These are phyloP conservation scores for Collichthys lucidus DNA, from an alignment of 2,113 vertebrate species.

Conservation along the genomic window DNA sequence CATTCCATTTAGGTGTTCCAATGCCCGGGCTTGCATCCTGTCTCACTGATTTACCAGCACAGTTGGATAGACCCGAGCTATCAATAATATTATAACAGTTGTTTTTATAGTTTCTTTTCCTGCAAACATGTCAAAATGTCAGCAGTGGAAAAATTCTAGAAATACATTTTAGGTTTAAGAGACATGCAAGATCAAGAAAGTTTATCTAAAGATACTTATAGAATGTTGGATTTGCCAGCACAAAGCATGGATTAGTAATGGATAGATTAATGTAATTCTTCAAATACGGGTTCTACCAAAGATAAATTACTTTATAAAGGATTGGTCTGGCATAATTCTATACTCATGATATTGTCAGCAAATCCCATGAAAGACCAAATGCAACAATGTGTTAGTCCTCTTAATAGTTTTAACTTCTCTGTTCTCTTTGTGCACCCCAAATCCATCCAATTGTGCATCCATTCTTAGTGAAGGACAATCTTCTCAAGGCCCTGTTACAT, in stretches of 20 bases:
- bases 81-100: not conserved
- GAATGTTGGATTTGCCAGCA: not conserved
- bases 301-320: not conserved
- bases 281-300: not conserved
- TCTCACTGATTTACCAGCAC: not conserved
- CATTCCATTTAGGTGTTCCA: no score
- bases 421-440: not conserved
- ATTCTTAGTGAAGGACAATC: not conserved
- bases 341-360: not conserved
- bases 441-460: no score
- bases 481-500: not conserved
- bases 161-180: no score
- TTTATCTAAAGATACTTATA: not conserved
- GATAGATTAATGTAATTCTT: not conserved
- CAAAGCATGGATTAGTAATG: not conserved
- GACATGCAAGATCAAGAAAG: constrained; percentile 1
- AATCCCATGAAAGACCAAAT: not conserved
- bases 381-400: no score
- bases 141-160: not conserved
- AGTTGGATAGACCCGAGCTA: constrained; percentile 6
- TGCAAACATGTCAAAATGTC: not conserved
- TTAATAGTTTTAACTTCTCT: no score
- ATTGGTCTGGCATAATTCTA: not conserved
- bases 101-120: no score
- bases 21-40: not conserved